phyloP scores from a whole-genome alignment of 2,888 invertebrate genomes.

The Amiota communis region DNA sequence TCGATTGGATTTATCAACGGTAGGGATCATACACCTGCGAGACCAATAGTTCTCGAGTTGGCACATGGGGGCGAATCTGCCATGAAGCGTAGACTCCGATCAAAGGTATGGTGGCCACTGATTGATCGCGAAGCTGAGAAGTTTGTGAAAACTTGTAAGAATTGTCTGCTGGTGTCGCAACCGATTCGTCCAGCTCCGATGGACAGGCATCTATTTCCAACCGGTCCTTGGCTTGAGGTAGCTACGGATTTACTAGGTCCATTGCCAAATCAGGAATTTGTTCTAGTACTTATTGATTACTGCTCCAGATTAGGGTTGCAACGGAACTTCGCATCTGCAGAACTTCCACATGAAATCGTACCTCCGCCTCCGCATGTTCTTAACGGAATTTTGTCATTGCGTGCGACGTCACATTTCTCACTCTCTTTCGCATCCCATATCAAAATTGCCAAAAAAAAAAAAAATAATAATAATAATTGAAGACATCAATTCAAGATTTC shows the following conservation, averaged over 20 bases:
- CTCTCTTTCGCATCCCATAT: no score
- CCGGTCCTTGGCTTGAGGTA: constrained; percentile 29
- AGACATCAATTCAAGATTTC: no score
- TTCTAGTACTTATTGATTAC: constrained; percentile 8
- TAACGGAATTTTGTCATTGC: no score
- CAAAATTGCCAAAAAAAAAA: no score
- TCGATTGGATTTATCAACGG: constrained; percentile 1
- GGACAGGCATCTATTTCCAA: constrained; percentile 31
- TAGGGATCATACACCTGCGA: not conserved
- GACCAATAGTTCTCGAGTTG: not conserved
- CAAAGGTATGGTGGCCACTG: constrained; percentile 41
- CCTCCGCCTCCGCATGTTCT: no score
- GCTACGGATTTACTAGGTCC: constrained; percentile 24
- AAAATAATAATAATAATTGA: no score
- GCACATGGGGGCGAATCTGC: no score
- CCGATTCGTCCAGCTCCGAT: constrained; percentile 33
- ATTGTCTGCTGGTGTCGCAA: constrained; percentile 36
- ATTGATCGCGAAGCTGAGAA: constrained; percentile 36
- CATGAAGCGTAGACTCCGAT: no score
- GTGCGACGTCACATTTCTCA: no score
- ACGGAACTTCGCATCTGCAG: no score
- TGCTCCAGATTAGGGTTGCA: no score
- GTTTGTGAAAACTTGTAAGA: constrained; percentile 35
- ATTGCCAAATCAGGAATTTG: not conserved
- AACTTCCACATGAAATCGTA: no score